phyloP scores from a whole-genome alignment of 2,888 invertebrate species.

The Apodemia zela region DNA sequence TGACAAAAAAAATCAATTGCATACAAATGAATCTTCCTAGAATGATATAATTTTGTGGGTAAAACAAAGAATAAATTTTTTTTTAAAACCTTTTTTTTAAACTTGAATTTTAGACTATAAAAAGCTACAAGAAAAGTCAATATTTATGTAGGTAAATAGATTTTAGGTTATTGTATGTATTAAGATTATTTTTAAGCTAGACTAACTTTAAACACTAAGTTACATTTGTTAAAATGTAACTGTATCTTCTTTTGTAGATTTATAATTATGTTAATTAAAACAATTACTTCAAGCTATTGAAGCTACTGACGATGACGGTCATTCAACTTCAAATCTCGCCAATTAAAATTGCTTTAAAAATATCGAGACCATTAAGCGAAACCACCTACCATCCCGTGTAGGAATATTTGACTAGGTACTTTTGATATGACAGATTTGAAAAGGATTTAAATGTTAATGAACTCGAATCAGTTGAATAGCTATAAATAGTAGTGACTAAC shows the following conservation, averaged over 20 bases:
- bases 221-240: neutral
- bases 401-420: neutral
- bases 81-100: no score
- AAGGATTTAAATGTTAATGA: slow-evolving; percentile 53
- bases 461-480: slow-evolving; percentile 48
- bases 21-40: no score
- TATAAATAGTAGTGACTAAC: slow-evolving; percentile 68
- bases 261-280: slow-evolving; percentile 66
- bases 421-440: slow-evolving; percentile 28
- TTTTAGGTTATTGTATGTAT: no score
- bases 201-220: no score
- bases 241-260: slow-evolving; percentile 15
- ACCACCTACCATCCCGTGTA: neutral
- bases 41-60: no score
- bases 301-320: slow-evolving; percentile 50
- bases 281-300: slow-evolving; percentile 59
- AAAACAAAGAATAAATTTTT: no score
- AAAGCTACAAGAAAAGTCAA: no score
- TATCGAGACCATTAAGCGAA: neutral
- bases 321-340: slow-evolving; percentile 51
- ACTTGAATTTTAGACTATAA: no score
- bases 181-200: no score
- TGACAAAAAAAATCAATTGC: no score
- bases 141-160: no score
- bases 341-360: slow-evolving; percentile 27